phyloP scores from a whole-genome alignment of 1,140 invertebrate genomes.

The Penaeus japonicus region DNA sequence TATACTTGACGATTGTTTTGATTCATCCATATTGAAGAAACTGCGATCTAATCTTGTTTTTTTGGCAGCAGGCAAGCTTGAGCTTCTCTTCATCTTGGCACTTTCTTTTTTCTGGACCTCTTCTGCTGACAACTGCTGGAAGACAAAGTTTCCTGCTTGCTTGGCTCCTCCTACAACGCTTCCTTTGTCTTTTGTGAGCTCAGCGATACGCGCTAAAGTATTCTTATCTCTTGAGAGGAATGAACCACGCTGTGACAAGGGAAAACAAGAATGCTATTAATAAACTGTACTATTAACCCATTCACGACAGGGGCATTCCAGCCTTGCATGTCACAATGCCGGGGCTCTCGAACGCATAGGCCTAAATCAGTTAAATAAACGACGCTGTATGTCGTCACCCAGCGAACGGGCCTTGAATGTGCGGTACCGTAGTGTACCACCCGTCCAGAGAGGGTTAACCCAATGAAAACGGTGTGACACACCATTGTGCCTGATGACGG shows the following conservation, averaged over 20 bases:
- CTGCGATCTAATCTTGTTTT: slow-evolving; percentile 20
- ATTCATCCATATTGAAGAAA: neutral
- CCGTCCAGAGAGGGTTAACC: no score
- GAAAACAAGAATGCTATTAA: neutral
- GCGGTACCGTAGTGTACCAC: no score
- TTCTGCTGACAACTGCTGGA: slow-evolving; percentile 51
- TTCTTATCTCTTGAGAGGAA: slow-evolving; percentile 50
- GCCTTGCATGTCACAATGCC: no score
- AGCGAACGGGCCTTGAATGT: no score
- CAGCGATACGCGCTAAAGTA: slow-evolving; percentile 49
- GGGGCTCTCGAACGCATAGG: no score
- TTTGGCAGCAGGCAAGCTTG: slow-evolving; percentile 3
- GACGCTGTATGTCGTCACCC: no score
- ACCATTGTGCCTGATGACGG: no score
- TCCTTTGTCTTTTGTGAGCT: slow-evolving; percentile 50
- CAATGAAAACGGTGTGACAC: no score
- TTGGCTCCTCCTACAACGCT: slow-evolving; percentile 37
- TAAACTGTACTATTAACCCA: no score
- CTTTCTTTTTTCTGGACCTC: slow-evolving; percentile 33
- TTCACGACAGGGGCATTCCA: no score
- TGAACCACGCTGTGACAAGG: slow-evolving; percentile 49
- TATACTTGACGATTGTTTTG: slow-evolving; percentile 29
- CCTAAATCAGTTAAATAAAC: no score
- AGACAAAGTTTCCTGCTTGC: slow-evolving; percentile 53
- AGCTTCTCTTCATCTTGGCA: neutral